A percentile compares a stretch with the other conserved stretches of the same genome.
Conservation (phyloP, 2,113 vertebrate genomes). For the Eonycteris spelaea region DNA sequence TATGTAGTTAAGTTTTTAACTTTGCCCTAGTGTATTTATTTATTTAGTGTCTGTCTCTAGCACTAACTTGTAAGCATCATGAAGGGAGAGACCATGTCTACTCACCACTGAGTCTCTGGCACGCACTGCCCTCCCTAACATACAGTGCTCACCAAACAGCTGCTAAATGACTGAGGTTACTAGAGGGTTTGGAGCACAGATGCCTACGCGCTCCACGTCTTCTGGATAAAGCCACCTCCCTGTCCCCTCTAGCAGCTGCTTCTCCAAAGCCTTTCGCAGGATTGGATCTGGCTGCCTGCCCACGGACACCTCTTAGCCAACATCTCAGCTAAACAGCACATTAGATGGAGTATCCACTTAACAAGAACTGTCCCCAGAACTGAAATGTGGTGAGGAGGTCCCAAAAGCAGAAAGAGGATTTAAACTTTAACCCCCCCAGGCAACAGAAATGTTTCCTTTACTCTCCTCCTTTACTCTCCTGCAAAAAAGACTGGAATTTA, state of each 20-base stretch:
- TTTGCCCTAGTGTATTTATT: background rate
- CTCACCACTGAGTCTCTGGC: background rate
- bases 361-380: background rate
- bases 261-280: background rate
- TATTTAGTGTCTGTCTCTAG: background rate
- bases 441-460: background rate
- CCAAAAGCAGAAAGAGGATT: background rate
- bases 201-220: background rate
- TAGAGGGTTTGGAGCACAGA: rapidly evolving
- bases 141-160: background rate
- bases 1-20: background rate
- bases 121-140: background rate
- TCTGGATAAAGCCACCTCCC: background rate
- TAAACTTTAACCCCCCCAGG: background rate
- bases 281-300: too few species aligned
- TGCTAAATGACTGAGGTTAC: background rate
- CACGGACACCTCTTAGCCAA: background rate
- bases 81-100: background rate
- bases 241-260: background rate
- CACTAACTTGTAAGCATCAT: background rate
- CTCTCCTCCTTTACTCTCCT: background rate
- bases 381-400: too few species aligned
- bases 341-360: background rate
- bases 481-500: background rate
- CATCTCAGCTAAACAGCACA: background rate